phyloP scores from a whole-genome alignment of 2,797 vertebrate species.

The Manis pentadactyla region DNA sequence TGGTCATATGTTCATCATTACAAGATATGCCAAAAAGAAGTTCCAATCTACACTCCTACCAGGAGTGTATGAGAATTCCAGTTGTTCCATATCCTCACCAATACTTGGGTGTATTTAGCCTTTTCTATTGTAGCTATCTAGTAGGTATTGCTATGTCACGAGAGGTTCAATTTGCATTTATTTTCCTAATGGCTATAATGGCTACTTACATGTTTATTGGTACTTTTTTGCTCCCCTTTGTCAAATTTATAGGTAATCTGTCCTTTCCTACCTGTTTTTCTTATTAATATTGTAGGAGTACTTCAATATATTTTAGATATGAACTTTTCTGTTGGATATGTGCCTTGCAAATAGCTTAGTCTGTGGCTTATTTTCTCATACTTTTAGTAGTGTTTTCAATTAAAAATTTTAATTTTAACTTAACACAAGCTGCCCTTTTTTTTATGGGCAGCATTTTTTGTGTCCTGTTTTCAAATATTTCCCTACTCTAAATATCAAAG shows the following conservation, averaged over 20 bases:
- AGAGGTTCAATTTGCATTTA: neutral
- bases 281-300: neutral
- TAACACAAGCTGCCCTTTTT: neutral
- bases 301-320: neutral
- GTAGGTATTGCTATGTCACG: neutral
- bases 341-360: neutral
- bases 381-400: neutral
- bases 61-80: no score
- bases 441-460: neutral
- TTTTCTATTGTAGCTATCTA: neutral
- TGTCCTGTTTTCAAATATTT: neutral
- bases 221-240: neutral
- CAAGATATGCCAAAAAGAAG: neutral
- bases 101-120: neutral
- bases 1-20: neutral
- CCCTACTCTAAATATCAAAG: neutral
- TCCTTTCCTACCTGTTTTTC: neutral
- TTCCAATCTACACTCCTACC: neutral
- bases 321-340: neutral
- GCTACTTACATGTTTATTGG: neutral
- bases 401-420: neutral
- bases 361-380: neutral
- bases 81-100: neutral
- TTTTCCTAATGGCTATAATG: neutral
- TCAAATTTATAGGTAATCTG: neutral